These are phyloP conservation scores for Scaptomyza flava DNA, from an alignment of 2,888 invertebrate species.

Conservation along the genomic window DNA sequence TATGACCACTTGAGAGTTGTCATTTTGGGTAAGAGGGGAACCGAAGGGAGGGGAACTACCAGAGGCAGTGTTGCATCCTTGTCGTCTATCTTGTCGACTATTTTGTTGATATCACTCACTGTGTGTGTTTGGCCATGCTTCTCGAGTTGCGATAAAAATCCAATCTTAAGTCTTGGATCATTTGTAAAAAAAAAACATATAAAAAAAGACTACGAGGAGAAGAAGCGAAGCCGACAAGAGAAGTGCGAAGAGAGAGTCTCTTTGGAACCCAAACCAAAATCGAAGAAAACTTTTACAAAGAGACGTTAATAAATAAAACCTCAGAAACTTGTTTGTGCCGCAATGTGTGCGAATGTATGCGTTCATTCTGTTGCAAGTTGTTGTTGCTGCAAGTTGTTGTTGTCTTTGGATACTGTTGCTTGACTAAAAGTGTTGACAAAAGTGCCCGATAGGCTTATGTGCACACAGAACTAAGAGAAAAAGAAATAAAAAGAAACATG, in stretches of 20 bases:
- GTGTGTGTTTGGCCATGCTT: conserved; percentile 42
- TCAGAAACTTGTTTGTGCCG: conserved; percentile 71
- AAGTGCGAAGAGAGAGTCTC: conserved; percentile 4
- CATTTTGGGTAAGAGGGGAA: conserved; percentile 16
- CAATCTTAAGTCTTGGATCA: conserved; percentile 74
- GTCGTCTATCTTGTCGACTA: conserved; percentile 22
- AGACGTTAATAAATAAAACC: conserved; percentile 60
- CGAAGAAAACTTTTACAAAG: conserved; percentile 57
- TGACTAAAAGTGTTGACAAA: conserved; percentile 81
- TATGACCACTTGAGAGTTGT: conserved; percentile 78
- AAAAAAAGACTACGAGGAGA: conserved; percentile 3
- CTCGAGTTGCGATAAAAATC: conserved; percentile 65
- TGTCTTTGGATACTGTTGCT: conserved; percentile 45
- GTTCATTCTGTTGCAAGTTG: conserved; percentile 28
- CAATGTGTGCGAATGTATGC: conserved; percentile 54
- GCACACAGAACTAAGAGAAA: conserved; percentile 38
- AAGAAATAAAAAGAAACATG: conserved; percentile 27
- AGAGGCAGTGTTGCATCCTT: conserved; percentile 41
- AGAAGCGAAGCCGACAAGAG: conserved; percentile 2
- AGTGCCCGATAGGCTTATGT: conserved; percentile 76
- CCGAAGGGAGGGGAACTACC: not conserved
- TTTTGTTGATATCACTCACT: conserved; percentile 62
- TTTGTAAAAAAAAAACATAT: conserved; percentile 63
- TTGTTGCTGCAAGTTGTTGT: not conserved
- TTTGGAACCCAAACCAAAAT: conserved; percentile 31